A percentile compares a stretch with the other conserved stretches of the same genome.
Evolutionary conservation across 2,888 invertebrate species (phyloP).

Genomic region (Plebejus melissa): DNA sequence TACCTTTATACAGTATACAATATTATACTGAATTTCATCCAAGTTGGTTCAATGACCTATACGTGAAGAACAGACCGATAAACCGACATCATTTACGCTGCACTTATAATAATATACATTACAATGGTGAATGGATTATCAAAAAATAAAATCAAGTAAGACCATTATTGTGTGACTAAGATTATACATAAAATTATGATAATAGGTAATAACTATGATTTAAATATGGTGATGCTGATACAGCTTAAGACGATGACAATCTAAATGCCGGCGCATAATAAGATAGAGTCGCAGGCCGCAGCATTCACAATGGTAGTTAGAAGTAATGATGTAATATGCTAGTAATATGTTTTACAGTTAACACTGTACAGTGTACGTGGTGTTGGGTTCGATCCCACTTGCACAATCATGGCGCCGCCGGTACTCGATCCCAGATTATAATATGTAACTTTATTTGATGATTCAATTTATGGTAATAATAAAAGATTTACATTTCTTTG

Average conservation of each 20-base stretch:
- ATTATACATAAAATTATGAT: background rate
- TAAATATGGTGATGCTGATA: background rate
- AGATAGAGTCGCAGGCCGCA: background rate
- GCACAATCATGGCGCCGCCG: conserved; percentile 17
- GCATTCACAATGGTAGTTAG: conserved; percentile 7
- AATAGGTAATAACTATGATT: background rate
- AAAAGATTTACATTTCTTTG: background rate
- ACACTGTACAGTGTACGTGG: conserved; percentile 5
- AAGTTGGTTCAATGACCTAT: background rate
- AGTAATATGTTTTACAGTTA: background rate
- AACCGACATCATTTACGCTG: background rate
- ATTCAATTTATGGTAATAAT: background rate
- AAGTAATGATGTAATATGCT: background rate
- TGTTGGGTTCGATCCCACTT: conserved; percentile 25
- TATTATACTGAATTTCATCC: no score
- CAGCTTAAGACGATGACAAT: background rate
- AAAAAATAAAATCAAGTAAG: background rate
- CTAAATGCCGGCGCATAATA: background rate
- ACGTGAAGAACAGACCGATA: background rate
- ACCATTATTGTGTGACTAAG: background rate
- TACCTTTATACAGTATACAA: no score
- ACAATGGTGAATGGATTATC: background rate
- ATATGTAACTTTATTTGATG: conserved; percentile 7
- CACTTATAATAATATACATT: background rate
- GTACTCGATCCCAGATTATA: background rate